Evolutionary conservation across 2,888 invertebrate genomes (phyloP).

Genomic region (Drosophila mercatorum): DNA sequence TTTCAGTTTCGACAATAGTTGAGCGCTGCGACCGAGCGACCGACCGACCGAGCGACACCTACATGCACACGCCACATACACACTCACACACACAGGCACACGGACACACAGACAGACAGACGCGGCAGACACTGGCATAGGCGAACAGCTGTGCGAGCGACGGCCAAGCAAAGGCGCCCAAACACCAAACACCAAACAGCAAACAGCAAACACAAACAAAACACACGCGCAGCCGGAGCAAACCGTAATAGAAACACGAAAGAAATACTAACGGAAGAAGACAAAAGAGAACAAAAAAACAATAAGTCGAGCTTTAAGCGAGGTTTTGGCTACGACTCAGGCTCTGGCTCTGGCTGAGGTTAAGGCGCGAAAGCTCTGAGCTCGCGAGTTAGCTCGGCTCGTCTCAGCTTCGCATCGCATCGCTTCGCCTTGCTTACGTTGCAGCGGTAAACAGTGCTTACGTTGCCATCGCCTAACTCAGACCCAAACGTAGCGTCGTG

Average conservation of each 20-base stretch:
- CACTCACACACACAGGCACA: conserved; percentile 10
- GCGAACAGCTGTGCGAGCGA: conserved; percentile 42
- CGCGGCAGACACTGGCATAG: conserved; percentile 8
- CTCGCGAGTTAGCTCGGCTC: conserved; percentile 23
- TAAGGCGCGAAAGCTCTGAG: conserved; percentile 38
- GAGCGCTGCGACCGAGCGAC: conserved; percentile 42
- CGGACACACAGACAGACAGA: conserved; percentile 9
- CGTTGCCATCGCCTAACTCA: conserved; percentile 46
- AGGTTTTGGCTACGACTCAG: conserved; percentile 34
- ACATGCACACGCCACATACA: conserved; percentile 11
- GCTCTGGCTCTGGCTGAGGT: conserved; percentile 25
- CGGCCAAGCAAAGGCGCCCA: conserved; percentile 16
- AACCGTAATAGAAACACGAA: not conserved
- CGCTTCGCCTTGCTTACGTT: conserved; percentile 19
- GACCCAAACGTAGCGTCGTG: conserved; percentile 46
- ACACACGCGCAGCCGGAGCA: conserved; percentile 1
- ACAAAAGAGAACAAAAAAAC: not conserved
- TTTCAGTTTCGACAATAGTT: conserved; percentile 70
- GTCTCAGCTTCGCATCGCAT: conserved; percentile 9
- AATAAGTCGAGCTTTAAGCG: conserved; percentile 30
- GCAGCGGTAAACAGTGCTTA: conserved; percentile 51
- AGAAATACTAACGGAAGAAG: not conserved
- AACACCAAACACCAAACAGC: conserved; percentile 7
- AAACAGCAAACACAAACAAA: conserved; percentile 10
- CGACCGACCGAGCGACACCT: conserved; percentile 12